Evolutionary conservation across 2,113 vertebrate genomes (phyloP).

Genomic region (Ciconia maguari): DNA sequence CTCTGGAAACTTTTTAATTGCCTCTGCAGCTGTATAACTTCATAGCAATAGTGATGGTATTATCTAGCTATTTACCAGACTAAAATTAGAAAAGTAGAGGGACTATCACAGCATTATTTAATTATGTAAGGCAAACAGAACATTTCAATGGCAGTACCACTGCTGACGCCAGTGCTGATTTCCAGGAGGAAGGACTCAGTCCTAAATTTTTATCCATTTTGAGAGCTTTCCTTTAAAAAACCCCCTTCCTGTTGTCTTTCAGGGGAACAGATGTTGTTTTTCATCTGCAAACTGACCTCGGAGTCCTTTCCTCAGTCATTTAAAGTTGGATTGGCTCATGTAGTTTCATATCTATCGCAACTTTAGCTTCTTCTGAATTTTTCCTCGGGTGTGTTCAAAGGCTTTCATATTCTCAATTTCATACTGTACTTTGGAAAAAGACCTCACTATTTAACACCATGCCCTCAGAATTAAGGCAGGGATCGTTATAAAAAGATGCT

Average conservation of each 20-base stretch:
- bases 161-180: background rate
- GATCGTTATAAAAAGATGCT: background rate
- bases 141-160: background rate
- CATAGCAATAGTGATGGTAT: background rate
- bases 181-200: background rate
- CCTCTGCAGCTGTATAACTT: background rate
- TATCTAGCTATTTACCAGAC: background rate
- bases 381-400: background rate
- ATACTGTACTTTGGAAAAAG: background rate
- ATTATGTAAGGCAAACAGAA: background rate
- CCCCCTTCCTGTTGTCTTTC: background rate
- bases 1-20: background rate
- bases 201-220: background rate
- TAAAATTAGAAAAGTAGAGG: background rate
- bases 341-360: background rate
- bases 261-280: slow-evolving; percentile 14
- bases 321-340: background rate
- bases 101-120: background rate
- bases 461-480: background rate
- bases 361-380: background rate
- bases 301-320: background rate
- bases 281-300: background rate
- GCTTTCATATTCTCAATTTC: background rate
- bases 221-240: background rate
- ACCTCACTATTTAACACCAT: background rate